Percentiles rank a stretch among this genome's conserved stretches.
Conservation (phyloP, 2,113 vertebrate genomes). For the Myotis brandtii region DNA sequence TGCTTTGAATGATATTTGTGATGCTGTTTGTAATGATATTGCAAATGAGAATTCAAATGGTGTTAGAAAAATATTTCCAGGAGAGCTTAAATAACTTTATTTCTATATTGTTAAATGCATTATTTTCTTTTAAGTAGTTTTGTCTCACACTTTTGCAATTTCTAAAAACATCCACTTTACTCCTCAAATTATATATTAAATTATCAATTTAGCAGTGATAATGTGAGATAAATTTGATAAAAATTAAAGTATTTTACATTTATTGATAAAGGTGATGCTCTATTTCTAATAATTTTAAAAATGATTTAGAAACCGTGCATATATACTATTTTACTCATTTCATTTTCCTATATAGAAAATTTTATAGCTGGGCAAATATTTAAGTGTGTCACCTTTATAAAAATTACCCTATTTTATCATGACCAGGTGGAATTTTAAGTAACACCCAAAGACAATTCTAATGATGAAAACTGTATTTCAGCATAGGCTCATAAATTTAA, state of each 20-base stretch:
- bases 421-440: constrained; percentile 12
- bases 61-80: not conserved
- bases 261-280: not conserved
- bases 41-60: not conserved
- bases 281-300: not conserved
- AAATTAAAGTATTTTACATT: constrained; percentile 16
- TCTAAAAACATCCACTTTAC: not conserved
- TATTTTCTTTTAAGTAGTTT: constrained; percentile 17
- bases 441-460: not conserved
- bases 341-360: not conserved
- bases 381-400: not conserved
- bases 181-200: not conserved
- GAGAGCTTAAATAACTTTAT: not conserved
- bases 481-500: not conserved
- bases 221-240: constrained; percentile 7
- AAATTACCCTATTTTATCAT: not conserved
- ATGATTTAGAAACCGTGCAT: not conserved
- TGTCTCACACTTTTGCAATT: not conserved
- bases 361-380: not conserved
- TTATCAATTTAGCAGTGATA: not conserved
- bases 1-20: not conserved
- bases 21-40: not conserved
- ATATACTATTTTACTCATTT: not conserved
- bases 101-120: not conserved
- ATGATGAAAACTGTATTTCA: not conserved